phyloP scores from a whole-genome alignment of 92 coral and sea anemone genomes.

The Porites divaricata region DNA sequence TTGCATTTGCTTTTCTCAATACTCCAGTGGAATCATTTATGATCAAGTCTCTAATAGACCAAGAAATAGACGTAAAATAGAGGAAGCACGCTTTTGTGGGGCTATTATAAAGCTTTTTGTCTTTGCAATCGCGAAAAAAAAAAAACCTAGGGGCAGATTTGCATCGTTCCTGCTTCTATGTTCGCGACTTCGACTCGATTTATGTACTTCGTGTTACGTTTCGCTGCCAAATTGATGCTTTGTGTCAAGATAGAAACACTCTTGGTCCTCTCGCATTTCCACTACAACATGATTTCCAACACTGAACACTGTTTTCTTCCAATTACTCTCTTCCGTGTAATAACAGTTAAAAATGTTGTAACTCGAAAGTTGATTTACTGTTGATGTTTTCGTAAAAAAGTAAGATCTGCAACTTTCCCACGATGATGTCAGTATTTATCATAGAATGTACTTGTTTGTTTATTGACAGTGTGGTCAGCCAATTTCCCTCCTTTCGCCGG shows the following conservation, averaged over 20 bases:
- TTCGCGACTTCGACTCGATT: background rate
- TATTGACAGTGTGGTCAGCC: slow-evolving; percentile 31
- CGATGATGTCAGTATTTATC: slow-evolving; percentile 14
- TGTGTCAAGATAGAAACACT: background rate
- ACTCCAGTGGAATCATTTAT: background rate
- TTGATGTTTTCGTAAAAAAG: background rate
- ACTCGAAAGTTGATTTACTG: background rate
- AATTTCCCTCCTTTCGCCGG: slow-evolving; percentile 42
- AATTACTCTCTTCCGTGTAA: slow-evolving; percentile 6
- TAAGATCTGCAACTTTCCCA: slow-evolving; percentile 37
- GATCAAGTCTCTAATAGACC: background rate
- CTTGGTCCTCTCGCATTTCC: background rate
- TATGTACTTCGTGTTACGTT: background rate
- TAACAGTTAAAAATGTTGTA: background rate
- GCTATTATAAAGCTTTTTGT: no score
- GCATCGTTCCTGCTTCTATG: background rate
- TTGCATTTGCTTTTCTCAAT: background rate
- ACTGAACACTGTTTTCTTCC: background rate
- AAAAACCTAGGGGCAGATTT: no score
- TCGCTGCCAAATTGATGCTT: background rate
- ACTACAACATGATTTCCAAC: background rate
- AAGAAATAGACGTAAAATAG: background rate
- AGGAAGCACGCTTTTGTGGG: background rate
- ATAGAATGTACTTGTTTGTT: slow-evolving; percentile 18
- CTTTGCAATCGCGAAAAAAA: no score